Evolutionary conservation across 2,113 vertebrate species (phyloP), one percentile per base, ranked within the genome.

Genomic region (Actinemys pallida): DNA sequence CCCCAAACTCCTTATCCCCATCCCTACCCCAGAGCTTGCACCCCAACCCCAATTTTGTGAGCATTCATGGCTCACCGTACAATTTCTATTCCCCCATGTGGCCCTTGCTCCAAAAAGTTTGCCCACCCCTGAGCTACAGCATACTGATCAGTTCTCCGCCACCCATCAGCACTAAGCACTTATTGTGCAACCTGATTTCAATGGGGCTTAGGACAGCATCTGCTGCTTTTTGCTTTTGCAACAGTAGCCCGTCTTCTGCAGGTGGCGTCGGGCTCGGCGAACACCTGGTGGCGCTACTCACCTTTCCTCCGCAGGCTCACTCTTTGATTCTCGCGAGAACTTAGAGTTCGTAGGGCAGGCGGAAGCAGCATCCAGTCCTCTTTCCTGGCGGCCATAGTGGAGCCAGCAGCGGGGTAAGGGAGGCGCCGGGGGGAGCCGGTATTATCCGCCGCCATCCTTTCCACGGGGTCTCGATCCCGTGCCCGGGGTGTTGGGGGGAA

Each of bases 371-470:
- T 0, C 0, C 0, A 3, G 14, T 94, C 90, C 99, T 99, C 95
- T 99, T 99, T 99, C 98, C 98, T 98, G 98, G 98, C 95, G 98
- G 98, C 97, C 97, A 98, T 98, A 96, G 98, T 98, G 97, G 98
- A 98, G 95, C 90, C 89, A 87, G 97, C 97, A 97, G 98, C 91
- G 98, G 97, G 99, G 98, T 99, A 98, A 99, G 98, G 93, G 50
- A 0, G 19, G 62, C 79, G 65, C n/a, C 57, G 50, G 88, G 42
- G 27, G 27, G 29, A 13, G 31, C 17, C 22, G 90, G 1, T 54
- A 3, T 2, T 54, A 99, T 99, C 99, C 42, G 25, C 19, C 84
- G 93, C 92, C 98, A 99, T 99, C 99, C 96, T 59, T 11, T 20
- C 5, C 31, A 5, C 20, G 14, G 14, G 9, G 25, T 19, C 4